Base-by-base conservation (phyloP, 2,888 invertebrate genomes). In the Prosapia bicincta region DNA sequence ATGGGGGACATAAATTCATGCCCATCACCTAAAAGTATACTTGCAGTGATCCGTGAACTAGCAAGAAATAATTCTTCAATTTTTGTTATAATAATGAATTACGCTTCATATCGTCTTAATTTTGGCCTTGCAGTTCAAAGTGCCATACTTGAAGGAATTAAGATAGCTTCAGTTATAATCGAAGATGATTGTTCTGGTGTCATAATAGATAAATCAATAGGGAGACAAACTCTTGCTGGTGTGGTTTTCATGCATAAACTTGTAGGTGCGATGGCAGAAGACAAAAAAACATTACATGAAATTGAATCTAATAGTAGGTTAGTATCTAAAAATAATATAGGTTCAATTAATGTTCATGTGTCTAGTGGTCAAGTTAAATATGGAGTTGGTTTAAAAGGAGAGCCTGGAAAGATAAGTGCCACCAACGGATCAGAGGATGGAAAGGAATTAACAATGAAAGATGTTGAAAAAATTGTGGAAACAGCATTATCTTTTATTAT, bases 201-300 rank as follows among this genome's bases (percentile, higher is more conserved):
- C 75, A 83, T 84, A 0, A 71, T 78, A 9, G 76, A 79, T 24
- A 83, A 84, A 25, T 81, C 82, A 7, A 87, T 87, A 20, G 89
- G 89, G 1, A 83, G 87, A 79, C 83, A 90, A 85, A 89, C 90
- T 54, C 84, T 90, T 65, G 86, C 87, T 80, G 91, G 90, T 1
- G 85, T 88, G 20, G 80, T 89, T 20, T 83, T 91, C 20, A 81
- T 90, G 7, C 83, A 83, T 43, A 87, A 79, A 78, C 71, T 78
- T 54, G 79, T 78, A 13, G 79, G 78, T 24, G 79, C 79, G 1
- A 79, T 79, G 79, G 66, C 79, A 0, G 89, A 89, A 78, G 85
- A 86, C 76, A 90, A 90, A 0, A 86, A 85, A 74, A 84, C 86
- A 28, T 82, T 94, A 76, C 82, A 85, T 0, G 88, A 90, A 30